A percentile compares a stretch with the other conserved stretches of the same genome.
Conservation (phyloP, 2,113 vertebrate genomes). For the Aleadryas rufinucha region DNA sequence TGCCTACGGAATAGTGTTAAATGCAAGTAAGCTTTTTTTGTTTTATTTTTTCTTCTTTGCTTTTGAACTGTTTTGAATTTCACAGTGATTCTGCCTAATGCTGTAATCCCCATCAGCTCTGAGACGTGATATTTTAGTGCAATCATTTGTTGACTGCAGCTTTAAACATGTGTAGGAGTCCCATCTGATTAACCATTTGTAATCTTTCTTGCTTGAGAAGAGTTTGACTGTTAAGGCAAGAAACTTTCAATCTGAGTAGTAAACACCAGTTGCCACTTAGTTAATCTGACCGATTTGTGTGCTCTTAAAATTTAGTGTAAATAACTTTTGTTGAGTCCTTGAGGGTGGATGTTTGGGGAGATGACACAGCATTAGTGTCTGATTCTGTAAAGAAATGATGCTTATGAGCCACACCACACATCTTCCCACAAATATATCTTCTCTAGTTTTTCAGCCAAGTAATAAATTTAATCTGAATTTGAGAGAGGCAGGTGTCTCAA, state of each 20-base stretch:
- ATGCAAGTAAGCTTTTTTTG: constrained; percentile 71
- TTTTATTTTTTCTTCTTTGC: neutral
- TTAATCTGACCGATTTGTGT: neutral
- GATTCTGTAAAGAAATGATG: neutral
- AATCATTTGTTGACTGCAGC: constrained; percentile 1
- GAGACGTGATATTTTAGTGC: neutral
- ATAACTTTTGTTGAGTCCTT: neutral
- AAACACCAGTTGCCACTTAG: neutral
- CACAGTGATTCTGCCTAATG: neutral
- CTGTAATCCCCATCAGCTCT: neutral
- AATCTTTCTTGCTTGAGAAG: neutral
- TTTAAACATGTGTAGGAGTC: neutral
- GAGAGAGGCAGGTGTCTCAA: neutral
- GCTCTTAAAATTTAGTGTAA: neutral
- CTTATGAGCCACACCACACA: neutral
- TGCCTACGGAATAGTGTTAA: constrained; percentile 75
- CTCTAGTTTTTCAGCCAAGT: neutral
- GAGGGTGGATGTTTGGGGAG: neutral
- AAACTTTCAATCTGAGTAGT: neutral
- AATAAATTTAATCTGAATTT: neutral
- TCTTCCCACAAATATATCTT: neutral
- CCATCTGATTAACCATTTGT: neutral
- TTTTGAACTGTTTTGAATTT: constrained; percentile 12
- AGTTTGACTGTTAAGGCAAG: neutral
- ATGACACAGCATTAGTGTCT: neutral